A percentile compares a stretch with the other conserved stretches of the same genome.
These are phyloP conservation scores for Apodemia zela DNA, from an alignment of 2,888 invertebrate genomes.

Conservation along the genomic window DNA sequence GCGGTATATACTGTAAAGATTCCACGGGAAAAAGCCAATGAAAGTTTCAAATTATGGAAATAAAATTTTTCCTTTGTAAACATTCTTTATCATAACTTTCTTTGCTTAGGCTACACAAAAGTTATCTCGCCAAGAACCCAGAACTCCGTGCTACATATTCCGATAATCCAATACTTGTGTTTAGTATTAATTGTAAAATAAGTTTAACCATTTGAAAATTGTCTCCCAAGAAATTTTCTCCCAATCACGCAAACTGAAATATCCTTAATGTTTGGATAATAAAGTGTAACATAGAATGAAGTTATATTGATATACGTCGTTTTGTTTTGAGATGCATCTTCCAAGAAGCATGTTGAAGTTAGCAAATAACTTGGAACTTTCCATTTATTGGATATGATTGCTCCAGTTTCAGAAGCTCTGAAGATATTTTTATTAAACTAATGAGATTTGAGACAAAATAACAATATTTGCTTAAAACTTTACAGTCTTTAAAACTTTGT, in stretches of 20 bases:
- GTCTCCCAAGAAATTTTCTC: not conserved
- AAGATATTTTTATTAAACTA: not conserved
- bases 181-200: slow-evolving; percentile 1
- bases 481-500: no score
- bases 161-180: not conserved
- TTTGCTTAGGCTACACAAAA: not conserved
- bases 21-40: no score
- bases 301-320: not conserved
- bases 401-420: not conserved
- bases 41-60: no score
- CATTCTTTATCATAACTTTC: not conserved
- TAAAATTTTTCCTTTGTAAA: not conserved
- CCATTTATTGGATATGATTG: slow-evolving; percentile 4
- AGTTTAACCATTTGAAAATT: not conserved
- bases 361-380: not conserved
- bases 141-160: not conserved
- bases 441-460: no score
- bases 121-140: not conserved
- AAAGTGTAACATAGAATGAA: not conserved
- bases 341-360: slow-evolving; percentile 1
- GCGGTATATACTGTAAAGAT: no score
- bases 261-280: not conserved
- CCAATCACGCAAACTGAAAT: not conserved
- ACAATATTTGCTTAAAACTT: no score
- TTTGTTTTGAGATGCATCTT: not conserved